Percentiles rank a stretch among this genome's conserved stretches.
Conservation (phyloP, 2,888 invertebrate genomes). For the Heterodera filipjevi region DNA sequence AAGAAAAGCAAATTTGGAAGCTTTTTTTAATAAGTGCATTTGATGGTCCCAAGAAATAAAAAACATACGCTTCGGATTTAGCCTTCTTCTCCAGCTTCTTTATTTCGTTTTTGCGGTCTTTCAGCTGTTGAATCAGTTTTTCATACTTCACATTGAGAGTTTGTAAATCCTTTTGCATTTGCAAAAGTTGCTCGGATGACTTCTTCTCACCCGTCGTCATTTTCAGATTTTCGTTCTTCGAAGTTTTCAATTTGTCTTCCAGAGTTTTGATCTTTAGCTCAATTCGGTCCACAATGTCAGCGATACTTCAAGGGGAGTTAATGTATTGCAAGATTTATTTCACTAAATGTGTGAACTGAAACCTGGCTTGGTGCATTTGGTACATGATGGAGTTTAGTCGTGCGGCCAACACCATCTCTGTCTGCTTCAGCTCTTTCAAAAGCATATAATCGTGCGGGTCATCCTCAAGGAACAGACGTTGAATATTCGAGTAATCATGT, state of each 20-base stretch:
- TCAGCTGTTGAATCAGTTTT: constrained; percentile 41
- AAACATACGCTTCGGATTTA: constrained; percentile 40
- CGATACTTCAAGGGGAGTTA: no score
- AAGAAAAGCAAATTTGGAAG: no score
- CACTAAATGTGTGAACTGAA: neutral
- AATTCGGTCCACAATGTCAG: constrained; percentile 29
- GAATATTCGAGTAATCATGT: constrained; percentile 21
- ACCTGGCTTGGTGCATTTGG: constrained; percentile 36
- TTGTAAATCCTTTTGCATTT: constrained; percentile 34
- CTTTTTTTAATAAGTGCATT: constrained; percentile 21
- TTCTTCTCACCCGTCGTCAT: constrained; percentile 35
- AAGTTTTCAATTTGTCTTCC: constrained; percentile 24
- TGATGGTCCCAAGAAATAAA: neutral
- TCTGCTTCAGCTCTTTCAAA: constrained; percentile 32
- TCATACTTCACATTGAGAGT: constrained; percentile 33
- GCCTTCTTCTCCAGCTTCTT: constrained; percentile 56
- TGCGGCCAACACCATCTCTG: constrained; percentile 32
- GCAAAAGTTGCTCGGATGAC: constrained; percentile 27
- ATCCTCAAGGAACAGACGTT: constrained; percentile 29
- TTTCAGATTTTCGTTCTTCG: constrained; percentile 25
- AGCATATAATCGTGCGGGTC: constrained; percentile 39
- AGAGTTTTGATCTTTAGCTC: constrained; percentile 32
- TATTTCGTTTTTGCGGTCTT: constrained; percentile 51
- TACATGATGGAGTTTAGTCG: constrained; percentile 34
- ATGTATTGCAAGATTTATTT: no score